Percentiles rank a stretch among this genome's conserved stretches.
These are phyloP conservation scores for Julus scanicus DNA, from an alignment of 2,888 invertebrate genomes.

Conservation along the genomic window DNA sequence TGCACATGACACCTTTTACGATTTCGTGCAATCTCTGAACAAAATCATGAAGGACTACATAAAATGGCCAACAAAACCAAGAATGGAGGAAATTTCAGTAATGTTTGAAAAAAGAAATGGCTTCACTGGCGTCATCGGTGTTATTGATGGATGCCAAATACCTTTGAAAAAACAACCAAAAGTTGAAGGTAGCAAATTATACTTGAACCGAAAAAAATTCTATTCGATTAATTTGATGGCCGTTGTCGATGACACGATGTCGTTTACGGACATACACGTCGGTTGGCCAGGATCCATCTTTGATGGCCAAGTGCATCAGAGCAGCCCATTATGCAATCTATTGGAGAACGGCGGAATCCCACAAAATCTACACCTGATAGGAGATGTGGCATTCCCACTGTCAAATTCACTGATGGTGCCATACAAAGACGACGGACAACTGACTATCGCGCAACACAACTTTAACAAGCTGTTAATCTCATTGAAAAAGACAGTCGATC, in stretches of 20 bases:
- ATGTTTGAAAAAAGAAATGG: background rate
- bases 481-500: slow-evolving; percentile 55
- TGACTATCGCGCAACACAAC: slow-evolving; percentile 51
- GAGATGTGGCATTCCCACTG: slow-evolving; percentile 57
- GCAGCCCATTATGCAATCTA: slow-evolving; percentile 22
- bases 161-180: slow-evolving; percentile 3
- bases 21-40: background rate
- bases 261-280: slow-evolving; percentile 21
- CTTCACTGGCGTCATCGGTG: background rate
- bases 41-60: background rate
- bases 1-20: slow-evolving; percentile 32
- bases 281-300: background rate
- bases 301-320: slow-evolving; percentile 28
- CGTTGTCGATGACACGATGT: background rate
- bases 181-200: background rate
- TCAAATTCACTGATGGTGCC: slow-evolving; percentile 57
- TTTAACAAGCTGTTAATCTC: slow-evolving; percentile 54
- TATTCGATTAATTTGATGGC: slow-evolving; percentile 46
- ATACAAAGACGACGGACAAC: slow-evolving; percentile 56
- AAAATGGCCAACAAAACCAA: slow-evolving; percentile 8
- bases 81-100: background rate
- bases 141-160: slow-evolving; percentile 27
- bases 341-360: slow-evolving; percentile 45
- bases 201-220: background rate
- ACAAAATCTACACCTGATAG: slow-evolving; percentile 56